Evolutionary conservation across 1,140 invertebrate species (phyloP).

Genomic region (Aphelinus certus): DNA sequence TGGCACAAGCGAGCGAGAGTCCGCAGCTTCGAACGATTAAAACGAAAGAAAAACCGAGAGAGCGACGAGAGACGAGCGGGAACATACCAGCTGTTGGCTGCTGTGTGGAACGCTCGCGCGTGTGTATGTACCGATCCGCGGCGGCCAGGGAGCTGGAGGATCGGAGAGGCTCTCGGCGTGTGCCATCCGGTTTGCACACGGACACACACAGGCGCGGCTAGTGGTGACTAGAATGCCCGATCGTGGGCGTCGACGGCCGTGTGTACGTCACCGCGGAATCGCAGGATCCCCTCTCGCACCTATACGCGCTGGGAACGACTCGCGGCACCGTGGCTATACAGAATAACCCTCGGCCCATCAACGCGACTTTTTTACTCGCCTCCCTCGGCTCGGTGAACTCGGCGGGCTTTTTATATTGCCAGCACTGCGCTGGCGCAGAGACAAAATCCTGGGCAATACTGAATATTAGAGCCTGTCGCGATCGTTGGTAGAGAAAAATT

Average conservation of each 20-base stretch:
- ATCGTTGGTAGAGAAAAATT: too few species aligned
- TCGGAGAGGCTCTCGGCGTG: not conserved
- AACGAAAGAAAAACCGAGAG: not conserved
- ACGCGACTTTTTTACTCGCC: too few species aligned
- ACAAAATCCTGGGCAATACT: too few species aligned
- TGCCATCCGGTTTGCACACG: slow-evolving; percentile 13
- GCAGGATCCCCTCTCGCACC: slow-evolving; percentile 43
- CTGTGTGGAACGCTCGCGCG: not conserved
- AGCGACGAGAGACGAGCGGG: not conserved
- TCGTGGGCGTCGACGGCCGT: slow-evolving; percentile 43
- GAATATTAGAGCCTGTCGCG: too few species aligned
- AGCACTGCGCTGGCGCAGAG: too few species aligned
- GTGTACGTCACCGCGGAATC: slow-evolving; percentile 44
- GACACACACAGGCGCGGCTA: not conserved
- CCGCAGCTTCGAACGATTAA: not conserved
- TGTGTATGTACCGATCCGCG: too few species aligned
- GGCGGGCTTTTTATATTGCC: too few species aligned
- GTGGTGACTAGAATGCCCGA: slow-evolving; percentile 45
- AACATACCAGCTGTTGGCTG: not conserved
- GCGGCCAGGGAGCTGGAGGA: too few species aligned
- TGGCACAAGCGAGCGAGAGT: too few species aligned
- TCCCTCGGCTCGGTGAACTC: not conserved
- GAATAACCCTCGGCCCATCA: too few species aligned
- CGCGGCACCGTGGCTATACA: not conserved
- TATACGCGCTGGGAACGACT: not conserved